Evolutionary conservation across 2,797 vertebrate species (phyloP).

Genomic region (Acanthis flammea): DNA sequence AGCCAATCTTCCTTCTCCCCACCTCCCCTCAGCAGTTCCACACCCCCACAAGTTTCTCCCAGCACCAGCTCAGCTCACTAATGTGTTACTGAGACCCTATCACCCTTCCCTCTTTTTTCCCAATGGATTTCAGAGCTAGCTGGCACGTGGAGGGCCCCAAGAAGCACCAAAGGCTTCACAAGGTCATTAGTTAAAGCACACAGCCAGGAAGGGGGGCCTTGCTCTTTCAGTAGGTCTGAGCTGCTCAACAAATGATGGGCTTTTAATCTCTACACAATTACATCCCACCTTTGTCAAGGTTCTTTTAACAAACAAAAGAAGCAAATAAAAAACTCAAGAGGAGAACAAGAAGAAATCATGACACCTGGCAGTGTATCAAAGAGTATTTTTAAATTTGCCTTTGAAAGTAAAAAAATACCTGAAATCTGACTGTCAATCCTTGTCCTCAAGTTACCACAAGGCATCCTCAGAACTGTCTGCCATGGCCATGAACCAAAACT

Average conservation of each 20-base stretch:
- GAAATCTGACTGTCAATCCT: neutral
- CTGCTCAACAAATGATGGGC: neutral
- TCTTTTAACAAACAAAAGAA: neutral
- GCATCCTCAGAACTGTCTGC: neutral
- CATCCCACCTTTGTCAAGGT: neutral
- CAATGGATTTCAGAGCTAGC: neutral
- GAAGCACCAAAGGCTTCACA: neutral
- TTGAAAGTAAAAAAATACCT: neutral
- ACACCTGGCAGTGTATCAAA: neutral
- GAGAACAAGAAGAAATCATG: neutral
- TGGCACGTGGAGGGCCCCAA: neutral
- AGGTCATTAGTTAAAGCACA: neutral
- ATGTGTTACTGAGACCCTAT: neutral
- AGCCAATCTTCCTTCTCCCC: neutral
- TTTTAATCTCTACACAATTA: neutral
- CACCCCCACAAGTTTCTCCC: neutral
- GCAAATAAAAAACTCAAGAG: neutral
- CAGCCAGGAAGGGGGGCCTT: neutral
- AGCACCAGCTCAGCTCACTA: neutral
- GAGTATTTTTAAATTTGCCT: neutral
- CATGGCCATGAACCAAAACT: neutral
- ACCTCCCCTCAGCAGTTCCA: neutral
- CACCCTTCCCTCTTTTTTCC: neutral
- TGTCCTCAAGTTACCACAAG: neutral
- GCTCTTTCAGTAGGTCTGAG: neutral